A percentile compares a stretch with the other conserved stretches of the same genome.
phyloP scores from a whole-genome alignment of 2,888 invertebrate genomes.

The Ditula angustiorana region DNA sequence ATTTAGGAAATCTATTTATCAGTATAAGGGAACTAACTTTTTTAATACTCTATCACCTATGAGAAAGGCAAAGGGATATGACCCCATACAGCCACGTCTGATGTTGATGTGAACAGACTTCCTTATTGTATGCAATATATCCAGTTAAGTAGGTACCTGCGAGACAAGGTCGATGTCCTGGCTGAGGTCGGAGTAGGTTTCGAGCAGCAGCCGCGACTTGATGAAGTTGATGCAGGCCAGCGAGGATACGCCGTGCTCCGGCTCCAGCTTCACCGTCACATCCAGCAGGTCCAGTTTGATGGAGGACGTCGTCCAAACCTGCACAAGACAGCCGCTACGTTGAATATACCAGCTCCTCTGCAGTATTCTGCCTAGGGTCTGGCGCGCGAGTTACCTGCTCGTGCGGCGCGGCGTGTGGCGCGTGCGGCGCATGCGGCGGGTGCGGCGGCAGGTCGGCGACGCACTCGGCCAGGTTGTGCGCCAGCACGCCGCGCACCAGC shows the following conservation, averaged over 20 bases:
- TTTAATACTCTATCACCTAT: too few relatives aligned
- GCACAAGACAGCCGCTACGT: conserved; percentile 45
- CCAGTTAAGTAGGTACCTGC: conserved; percentile 81
- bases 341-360: too few relatives aligned
- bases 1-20: too few relatives aligned
- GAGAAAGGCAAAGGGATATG: too few relatives aligned
- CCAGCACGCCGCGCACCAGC: conserved; percentile 93
- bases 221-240: conserved; percentile 97
- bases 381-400: conserved; percentile 40
- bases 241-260: conserved; percentile 83
- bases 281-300: conserved; percentile 94
- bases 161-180: conserved; percentile 97
- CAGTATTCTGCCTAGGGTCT: too few relatives aligned
- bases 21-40: too few relatives aligned
- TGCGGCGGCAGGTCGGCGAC: conserved; percentile 62
- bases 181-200: conserved; percentile 94
- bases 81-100: too few relatives aligned
- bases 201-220: conserved; percentile 93
- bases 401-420: conserved; percentile 24
- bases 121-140: background rate
- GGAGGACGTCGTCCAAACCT: conserved; percentile 92
- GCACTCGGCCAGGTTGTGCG: conserved; percentile 95
- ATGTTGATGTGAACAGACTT: too few relatives aligned
- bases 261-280: conserved; percentile 91
- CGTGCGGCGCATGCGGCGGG: conserved; percentile 40